Base-by-base conservation (phyloP, 2,113 vertebrate species). In the Phaethon lepturus region DNA sequence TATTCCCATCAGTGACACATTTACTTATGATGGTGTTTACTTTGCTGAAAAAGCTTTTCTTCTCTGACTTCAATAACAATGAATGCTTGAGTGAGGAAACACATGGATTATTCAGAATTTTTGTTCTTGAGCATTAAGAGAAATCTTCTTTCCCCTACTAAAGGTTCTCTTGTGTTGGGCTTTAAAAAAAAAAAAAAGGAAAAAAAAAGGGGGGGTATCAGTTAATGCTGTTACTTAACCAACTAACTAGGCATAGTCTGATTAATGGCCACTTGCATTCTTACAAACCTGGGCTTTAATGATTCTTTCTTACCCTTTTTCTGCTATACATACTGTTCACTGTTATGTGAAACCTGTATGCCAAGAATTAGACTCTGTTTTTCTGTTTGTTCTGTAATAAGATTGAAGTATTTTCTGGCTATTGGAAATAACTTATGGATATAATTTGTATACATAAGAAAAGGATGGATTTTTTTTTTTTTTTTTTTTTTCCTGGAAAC, bases 381-480 rank as follows among this genome's bases (percentile, higher is more conserved):
- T 92, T 67, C 62, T 93, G 58, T 82, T 93, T 77, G 40, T 93
- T 87, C 71, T 93, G 78, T 91, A 94, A 52, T 40, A 78, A 89
- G 33, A 75, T 1, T 20, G 81, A 82, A 72, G 18, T 87, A 68
- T 93, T 95, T 95, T 78, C 69, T 85, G 64, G 62, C 33, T 68
- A 31, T 91, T 88, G 92, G 59, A 56, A 93, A 42, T 87, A 77
- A 86, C 11, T 69, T 84, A n/a, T 2, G 73, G 60, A 38, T 84
- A 56, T 83, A 40, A 74, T 93, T 77, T 84, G 14, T 75, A 63
- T 78, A 63, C 23, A 28, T 77, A 75, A 87, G 79, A 62, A 83
- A 77, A 91, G 38, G 38, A 38, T 16, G 11, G 42, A 14, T 69
- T 15, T 7, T 49, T 4, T 53, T 90, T 68, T 42, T 53, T 58